Evolutionary conservation across 2,797 vertebrate genomes (phyloP).

Genomic region (Meriones psammophilus): DNA sequence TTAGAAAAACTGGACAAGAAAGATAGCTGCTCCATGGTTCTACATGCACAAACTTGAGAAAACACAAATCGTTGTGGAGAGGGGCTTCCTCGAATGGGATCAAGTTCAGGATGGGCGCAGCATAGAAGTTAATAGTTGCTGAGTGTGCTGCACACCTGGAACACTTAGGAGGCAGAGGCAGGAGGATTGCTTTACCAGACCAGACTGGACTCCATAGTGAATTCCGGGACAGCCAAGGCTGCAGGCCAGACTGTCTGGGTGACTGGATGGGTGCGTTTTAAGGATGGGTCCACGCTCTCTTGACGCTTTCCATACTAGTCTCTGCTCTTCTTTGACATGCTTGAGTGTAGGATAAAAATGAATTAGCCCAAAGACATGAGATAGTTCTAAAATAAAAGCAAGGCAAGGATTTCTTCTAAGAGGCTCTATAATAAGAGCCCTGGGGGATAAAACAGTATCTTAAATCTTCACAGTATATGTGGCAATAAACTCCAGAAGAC

Average conservation of each 20-base stretch:
- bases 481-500: not conserved
- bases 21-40: not conserved
- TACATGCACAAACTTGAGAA: not conserved
- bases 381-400: constrained; percentile 48
- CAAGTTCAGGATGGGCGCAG: not conserved
- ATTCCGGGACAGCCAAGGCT: not conserved
- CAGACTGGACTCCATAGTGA: not conserved
- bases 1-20: not conserved
- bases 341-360: constrained; percentile 23
- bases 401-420: not conserved
- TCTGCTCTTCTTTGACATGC: not conserved
- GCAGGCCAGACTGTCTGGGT: not conserved
- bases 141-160: not conserved
- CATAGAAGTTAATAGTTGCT: not conserved
- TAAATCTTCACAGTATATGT: constrained; percentile 9
- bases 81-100: not conserved
- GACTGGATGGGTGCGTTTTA: no score
- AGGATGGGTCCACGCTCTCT: not conserved
- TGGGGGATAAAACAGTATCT: not conserved
- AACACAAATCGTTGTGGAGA: not conserved
- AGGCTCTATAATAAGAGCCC: not conserved
- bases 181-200: not conserved
- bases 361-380: constrained; percentile 1
- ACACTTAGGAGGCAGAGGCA: not conserved
- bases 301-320: not conserved